These are phyloP conservation scores for Apis dorsata DNA, from an alignment of 1,140 invertebrate species.

Conservation along the genomic window DNA sequence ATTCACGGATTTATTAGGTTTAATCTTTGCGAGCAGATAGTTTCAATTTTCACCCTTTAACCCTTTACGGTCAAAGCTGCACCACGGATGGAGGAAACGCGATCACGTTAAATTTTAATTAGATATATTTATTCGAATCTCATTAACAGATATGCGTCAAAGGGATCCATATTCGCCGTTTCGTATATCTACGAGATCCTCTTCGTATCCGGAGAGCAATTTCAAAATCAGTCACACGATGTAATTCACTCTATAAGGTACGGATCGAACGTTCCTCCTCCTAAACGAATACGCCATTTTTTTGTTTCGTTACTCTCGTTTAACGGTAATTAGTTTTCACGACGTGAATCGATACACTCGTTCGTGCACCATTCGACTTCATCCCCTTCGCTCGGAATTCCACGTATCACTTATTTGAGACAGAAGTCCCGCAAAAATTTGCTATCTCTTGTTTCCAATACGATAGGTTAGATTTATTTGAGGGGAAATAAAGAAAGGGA, in stretches of 20 bases:
- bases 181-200: not conserved
- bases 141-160: slow-evolving; percentile 3
- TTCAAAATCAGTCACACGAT: not conserved
- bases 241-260: too few species aligned
- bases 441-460: not conserved
- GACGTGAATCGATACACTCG: slow-evolving; percentile 1
- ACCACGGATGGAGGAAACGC: not conserved
- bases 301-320: slow-evolving; percentile 10
- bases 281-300: not conserved
- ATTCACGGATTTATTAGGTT: not conserved
- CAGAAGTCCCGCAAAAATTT: slow-evolving; percentile 35
- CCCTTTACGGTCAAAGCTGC: not conserved
- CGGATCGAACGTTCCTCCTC: not conserved
- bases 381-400: not conserved
- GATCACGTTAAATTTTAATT: slow-evolving; percentile 18
- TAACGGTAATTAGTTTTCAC: slow-evolving; percentile 26
- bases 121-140: not conserved
- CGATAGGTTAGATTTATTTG: slow-evolving; percentile 24
- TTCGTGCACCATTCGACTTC: not conserved
- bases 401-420: slow-evolving; percentile 13
- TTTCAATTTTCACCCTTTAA: not conserved
- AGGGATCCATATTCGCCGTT: not conserved
- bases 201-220: not conserved
- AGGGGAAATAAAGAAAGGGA: not conserved
- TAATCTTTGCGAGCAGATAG: not conserved